Percentiles rank a stretch among this genome's conserved stretches.
Evolutionary conservation across 2,797 vertebrate species (phyloP).

Genomic region (Eidolon dupreanum): DNA sequence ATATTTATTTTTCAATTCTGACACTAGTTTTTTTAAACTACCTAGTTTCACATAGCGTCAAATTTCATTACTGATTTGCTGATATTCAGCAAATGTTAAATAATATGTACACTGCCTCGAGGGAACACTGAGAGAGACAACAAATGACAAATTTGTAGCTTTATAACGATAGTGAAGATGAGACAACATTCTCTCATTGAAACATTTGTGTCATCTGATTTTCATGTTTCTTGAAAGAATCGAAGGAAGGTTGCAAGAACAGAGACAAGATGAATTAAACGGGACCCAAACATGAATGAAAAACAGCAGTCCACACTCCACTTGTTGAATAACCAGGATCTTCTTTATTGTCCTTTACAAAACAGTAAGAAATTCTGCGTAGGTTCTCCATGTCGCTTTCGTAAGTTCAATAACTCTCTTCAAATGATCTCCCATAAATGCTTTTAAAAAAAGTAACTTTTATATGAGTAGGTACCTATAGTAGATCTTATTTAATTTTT

Average conservation of each 20-base stretch:
- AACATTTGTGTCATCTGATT: neutral
- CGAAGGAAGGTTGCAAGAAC: slow-evolving; percentile 34
- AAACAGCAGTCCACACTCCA: neutral
- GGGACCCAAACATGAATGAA: neutral
- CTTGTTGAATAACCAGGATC: neutral
- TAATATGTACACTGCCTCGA: neutral
- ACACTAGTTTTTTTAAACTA: neutral
- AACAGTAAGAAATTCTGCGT: neutral
- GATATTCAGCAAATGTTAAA: neutral
- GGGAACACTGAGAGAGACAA: neutral
- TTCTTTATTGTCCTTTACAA: neutral
- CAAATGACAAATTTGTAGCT: neutral
- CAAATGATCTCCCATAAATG: neutral
- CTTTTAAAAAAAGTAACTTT: neutral
- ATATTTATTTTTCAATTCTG: slow-evolving; percentile 13
- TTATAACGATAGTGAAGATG: neutral
- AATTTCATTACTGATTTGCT: neutral
- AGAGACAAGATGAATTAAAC: neutral
- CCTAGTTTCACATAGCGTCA: neutral
- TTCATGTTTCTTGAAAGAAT: slow-evolving; percentile 42
- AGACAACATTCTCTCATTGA: neutral
- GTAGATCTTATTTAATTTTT: neutral
- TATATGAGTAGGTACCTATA: neutral
- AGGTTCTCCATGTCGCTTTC: neutral
- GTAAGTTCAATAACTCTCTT: neutral